Base-by-base conservation (phyloP, 2,888 invertebrate genomes). In the Drosophila austrosaltans region DNA sequence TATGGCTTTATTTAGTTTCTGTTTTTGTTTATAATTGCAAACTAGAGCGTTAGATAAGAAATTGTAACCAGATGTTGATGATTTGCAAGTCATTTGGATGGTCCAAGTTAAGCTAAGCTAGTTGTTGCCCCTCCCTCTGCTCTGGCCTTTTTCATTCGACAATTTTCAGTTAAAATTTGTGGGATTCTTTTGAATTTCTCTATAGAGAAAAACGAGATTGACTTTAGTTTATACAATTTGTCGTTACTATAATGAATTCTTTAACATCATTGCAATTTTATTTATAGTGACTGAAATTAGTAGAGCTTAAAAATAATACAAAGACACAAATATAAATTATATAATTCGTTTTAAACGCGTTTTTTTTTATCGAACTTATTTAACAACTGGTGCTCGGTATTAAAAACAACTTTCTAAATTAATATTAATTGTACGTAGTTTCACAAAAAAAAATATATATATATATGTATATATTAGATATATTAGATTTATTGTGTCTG, bases 281-380 rank as follows among this genome's bases (percentile, higher is more conserved):
- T 88, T 84, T 69, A 64, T 82, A 73, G 73, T 88, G 88, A 88
- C 88, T 82, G 75, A 65, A 48, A 82, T 82, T 88, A 88, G 82
- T 88, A 74, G 36, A 66, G 44, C 86, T 85, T 86, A 79, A 22
- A 6, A 2, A 63, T 79, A 73, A 48, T 66, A 77, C 69, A 77
- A 56, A 42, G 40, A 67, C 71, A 72, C 65, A 71, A n/a, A 60
- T 66, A 66, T 61, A 69, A 68, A 64, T 68, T 70, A 68, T 42
- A 48, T 42, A 53, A 39, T 39, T 53, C 39, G 53, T 62, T 40
- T 53, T 39, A 12, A 62, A 40, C 36, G 62, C 44, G 44, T 16
- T 30, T 30, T 48, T 39, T 48, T 48, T 39, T 59, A 44, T 71
- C 48, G 57, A 61, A 54, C 42, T 48, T 65, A 59, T 65, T 65